Base-by-base conservation (phyloP, 2,113 vertebrate genomes). In the Drymodes brunneopygia region DNA sequence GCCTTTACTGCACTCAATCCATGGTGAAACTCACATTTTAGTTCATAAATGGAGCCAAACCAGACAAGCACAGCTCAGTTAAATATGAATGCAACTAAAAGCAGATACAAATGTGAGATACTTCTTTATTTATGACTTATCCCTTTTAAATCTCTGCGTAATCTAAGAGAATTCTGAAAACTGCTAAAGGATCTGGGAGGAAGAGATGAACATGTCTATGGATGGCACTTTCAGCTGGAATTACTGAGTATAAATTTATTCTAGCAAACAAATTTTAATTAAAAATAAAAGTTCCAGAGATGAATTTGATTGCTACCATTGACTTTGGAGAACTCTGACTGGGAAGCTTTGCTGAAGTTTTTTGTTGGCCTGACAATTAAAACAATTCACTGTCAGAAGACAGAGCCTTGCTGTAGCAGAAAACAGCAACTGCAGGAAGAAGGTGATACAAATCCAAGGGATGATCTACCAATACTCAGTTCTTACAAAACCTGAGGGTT, bases 11-110 rank as follows among this genome's bases (percentile, higher is more conserved):
- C 31, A 24, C 47, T 40, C 45, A 29, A 56, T 77, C 51, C 14
- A 0, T 11, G 25, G 17, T 66, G 57, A 84, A 90, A 56, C 12
- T 70, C 0, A 0, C 5, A 7, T 48, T 16, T 77, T 77, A 48
- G 40, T 71, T 92, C 14, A 0, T 38, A 57, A 69, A 14, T 53
- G 24, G 33, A 81, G 44, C 35, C 78, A 40, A 51, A 27, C 18
- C 53, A 70, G 56, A 57, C 28, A 74, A 62, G 31, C 36, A 53
- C 13, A 65, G 15, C 28, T 61, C 53, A 11, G 38, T 89, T 79
- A 58, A 62, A 60, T 53, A 62, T 42, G n/a, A 16, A 58, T 50
- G 33, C 35, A 58, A 33, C 21, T 70, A 50, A 70, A 85, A 77
- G 22, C 29, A 72, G 36, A 78, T 88, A 58, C 12, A 51, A n/a